A percentile compares a stretch with the other conserved stretches of the same genome.
Conservation (phyloP, 2,797 vertebrate species). For the Falco cherrug region DNA sequence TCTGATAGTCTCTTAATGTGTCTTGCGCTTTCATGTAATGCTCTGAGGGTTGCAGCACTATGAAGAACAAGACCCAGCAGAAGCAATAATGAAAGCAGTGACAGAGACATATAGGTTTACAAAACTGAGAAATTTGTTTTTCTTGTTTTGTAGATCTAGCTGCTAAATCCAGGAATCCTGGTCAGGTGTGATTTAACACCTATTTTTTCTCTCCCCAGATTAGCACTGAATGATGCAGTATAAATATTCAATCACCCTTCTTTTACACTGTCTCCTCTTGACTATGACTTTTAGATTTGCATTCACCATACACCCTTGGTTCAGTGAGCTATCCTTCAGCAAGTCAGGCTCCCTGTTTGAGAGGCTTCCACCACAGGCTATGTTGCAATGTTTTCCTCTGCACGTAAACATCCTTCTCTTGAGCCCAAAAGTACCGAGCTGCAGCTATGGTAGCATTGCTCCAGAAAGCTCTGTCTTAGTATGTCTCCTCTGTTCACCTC, state of each 20-base stretch:
- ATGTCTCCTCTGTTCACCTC: not conserved
- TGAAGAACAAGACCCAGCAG: not conserved
- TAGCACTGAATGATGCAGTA: not conserved
- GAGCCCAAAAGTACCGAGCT: not conserved
- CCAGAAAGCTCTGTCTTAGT: not conserved
- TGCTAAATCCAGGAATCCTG: not conserved
- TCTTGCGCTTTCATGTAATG: not conserved
- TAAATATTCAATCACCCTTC: not conserved
- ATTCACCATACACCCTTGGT: not conserved
- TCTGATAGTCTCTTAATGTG: not conserved
- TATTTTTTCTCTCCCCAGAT: not conserved
- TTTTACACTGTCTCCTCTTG: not conserved
- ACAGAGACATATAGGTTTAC: not conserved
- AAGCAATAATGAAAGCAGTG: not conserved
- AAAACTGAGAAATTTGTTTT: not conserved
- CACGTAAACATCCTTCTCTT: not conserved
- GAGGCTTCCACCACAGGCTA: not conserved
- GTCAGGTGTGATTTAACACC: not conserved
- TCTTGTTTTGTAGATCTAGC: not conserved
- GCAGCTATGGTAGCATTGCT: not conserved
- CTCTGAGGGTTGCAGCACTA: not conserved
- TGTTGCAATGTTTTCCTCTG: not conserved
- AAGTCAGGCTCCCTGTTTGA: not conserved
- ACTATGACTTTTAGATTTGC: not conserved
- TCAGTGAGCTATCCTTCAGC: not conserved